Percentiles rank a stretch among this genome's conserved stretches.
phyloP scores from a whole-genome alignment of 2,797 vertebrate species.

The Agapornis canus region DNA sequence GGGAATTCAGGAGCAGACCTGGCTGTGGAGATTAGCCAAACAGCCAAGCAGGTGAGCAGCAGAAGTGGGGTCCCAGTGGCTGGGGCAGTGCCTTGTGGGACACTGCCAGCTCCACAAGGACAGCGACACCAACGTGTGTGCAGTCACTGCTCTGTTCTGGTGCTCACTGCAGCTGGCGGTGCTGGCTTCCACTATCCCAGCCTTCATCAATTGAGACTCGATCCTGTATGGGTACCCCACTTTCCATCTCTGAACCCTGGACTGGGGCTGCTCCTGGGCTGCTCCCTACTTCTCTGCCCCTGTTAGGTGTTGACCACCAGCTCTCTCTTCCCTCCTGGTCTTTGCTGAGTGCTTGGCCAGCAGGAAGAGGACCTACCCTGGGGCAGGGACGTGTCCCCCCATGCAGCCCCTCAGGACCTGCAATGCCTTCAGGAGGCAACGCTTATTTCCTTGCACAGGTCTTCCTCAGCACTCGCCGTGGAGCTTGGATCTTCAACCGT shows the following conservation, averaged over 20 bases:
- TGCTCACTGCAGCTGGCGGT: fast-evolving
- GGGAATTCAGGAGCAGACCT: conserved; percentile 89
- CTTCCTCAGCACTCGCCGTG: conserved; percentile 89
- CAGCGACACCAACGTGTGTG: not conserved
- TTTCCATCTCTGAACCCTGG: fast-evolving
- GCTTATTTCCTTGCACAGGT: conserved; percentile 76
- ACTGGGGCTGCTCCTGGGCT: not conserved
- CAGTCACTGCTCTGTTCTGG: fast-evolving
- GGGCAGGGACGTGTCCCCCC: fast-evolving
- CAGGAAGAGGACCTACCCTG: not conserved
- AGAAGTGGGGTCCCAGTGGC: fast-evolving
- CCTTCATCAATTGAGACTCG: not conserved
- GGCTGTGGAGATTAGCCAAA: conserved; percentile 85
- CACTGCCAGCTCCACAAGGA: not conserved
- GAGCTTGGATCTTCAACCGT: conserved; percentile 85
- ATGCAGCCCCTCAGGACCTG: not conserved
- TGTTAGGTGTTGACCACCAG: not conserved
- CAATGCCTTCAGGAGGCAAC: not conserved
- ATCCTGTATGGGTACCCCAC: fast-evolving
- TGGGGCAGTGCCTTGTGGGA: not conserved
- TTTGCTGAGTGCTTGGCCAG: not conserved
- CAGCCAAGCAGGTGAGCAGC: conserved; percentile 80
- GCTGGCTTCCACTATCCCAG: not conserved
- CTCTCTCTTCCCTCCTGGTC: not conserved
- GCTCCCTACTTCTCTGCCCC: not conserved